phyloP scores from a whole-genome alignment of 2,888 invertebrate genomes.

The Hypselothyrea guttata region DNA sequence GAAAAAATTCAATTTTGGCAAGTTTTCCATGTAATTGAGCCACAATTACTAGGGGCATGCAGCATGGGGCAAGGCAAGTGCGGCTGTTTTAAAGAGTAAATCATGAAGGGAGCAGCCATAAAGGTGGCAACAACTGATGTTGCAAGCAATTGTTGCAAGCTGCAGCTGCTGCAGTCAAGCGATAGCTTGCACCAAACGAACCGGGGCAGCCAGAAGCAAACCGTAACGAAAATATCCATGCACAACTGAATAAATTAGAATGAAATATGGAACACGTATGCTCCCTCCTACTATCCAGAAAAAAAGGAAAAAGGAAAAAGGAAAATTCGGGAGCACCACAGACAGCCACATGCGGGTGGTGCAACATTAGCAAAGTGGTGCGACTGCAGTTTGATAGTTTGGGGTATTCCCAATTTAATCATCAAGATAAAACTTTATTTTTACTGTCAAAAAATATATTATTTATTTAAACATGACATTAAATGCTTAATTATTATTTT shows the following conservation, averaged over 20 bases:
- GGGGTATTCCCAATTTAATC: no score
- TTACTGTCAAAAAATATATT: no score
- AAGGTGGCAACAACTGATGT: constrained; percentile 40
- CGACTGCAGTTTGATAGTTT: no score
- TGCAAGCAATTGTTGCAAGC: background rate
- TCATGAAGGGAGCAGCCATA: constrained; percentile 67
- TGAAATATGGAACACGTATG: constrained; percentile 75
- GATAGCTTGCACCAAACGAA: constrained; percentile 74
- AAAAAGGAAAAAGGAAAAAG: background rate
- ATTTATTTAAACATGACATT: no score
- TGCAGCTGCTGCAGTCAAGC: constrained; percentile 60
- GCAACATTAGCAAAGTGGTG: no score
- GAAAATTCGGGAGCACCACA: constrained; percentile 22
- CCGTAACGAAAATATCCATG: constrained; percentile 75
- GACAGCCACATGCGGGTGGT: background rate
- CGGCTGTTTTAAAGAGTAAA: constrained; percentile 69
- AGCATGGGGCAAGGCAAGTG: constrained; percentile 11
- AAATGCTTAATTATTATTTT: no score
- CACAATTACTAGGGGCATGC: constrained; percentile 62
- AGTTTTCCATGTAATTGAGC: constrained; percentile 76
- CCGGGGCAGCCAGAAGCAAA: constrained; percentile 74
- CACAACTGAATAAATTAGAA: constrained; percentile 77
- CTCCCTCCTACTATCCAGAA: background rate
- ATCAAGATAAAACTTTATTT: no score
- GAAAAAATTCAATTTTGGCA: constrained; percentile 76